These are phyloP conservation scores for Tinea pellionella DNA, from an alignment of 2,888 invertebrate species.

Conservation along the genomic window DNA sequence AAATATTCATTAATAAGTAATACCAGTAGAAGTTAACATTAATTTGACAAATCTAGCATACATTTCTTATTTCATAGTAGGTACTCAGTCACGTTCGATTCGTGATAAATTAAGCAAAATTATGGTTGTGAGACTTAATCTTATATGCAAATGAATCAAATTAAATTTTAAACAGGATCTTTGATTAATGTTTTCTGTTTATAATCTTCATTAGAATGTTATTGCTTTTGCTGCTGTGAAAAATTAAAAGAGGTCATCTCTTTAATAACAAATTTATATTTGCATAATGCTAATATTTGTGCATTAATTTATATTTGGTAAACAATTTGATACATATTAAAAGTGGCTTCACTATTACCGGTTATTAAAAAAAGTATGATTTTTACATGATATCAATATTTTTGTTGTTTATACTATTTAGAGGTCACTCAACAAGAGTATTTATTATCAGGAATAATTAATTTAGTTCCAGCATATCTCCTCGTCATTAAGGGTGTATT, in stretches of 20 bases:
- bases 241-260: neutral
- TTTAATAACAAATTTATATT: neutral
- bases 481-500: no score
- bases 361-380: no score
- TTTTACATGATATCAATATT: no score
- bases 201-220: slow-evolving; percentile 9
- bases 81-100: no score
- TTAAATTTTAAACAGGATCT: slow-evolving; percentile 3
- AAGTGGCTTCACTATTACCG: no score
- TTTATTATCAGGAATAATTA: no score
- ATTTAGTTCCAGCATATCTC: no score
- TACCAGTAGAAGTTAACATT: neutral
- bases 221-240: slow-evolving; percentile 1
- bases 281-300: neutral
- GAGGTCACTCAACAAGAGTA: no score
- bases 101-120: neutral
- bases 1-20: neutral
- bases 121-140: neutral
- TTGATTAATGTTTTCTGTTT: slow-evolving; percentile 11
- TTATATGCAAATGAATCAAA: slow-evolving; percentile 9
- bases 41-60: neutral
- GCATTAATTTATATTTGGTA: neutral
- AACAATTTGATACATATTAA: no score
- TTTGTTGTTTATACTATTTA: no score
- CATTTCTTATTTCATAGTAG: neutral